phyloP scores from a whole-genome alignment of 2,888 invertebrate species.

The Synanthedon andrenaeformis region DNA sequence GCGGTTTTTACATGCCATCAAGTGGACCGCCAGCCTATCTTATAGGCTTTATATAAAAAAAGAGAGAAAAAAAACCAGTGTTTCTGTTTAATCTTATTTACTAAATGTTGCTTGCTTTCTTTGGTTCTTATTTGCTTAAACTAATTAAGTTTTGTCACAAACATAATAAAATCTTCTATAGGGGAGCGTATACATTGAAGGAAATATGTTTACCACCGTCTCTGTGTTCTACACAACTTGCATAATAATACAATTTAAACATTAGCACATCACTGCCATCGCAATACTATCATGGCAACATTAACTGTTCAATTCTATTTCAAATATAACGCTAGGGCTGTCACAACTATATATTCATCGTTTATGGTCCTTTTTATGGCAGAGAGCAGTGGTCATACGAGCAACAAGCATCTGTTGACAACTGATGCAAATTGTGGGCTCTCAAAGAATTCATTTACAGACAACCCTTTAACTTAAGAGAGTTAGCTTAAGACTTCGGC shows the following conservation, averaged over 20 bases:
- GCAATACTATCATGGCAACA: background rate
- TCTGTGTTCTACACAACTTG: background rate
- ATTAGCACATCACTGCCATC: background rate
- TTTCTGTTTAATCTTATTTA: too few relatives aligned
- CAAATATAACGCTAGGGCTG: background rate
- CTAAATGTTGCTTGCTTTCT: too few relatives aligned
- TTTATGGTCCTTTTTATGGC: too few relatives aligned
- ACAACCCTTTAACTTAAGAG: too few relatives aligned
- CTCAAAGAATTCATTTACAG: too few relatives aligned
- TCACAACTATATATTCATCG: background rate
- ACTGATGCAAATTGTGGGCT: too few relatives aligned
- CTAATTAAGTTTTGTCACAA: slow-evolving; percentile 3
- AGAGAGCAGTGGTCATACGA: too few relatives aligned
- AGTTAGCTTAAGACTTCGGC: too few relatives aligned
- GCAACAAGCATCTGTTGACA: too few relatives aligned
- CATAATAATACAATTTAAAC: background rate
- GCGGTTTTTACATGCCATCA: too few relatives aligned
- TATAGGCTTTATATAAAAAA: too few relatives aligned
- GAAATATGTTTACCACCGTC: background rate
- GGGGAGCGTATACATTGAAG: slow-evolving; percentile 1
- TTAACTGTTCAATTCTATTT: slow-evolving; percentile 3
- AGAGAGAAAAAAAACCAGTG: too few relatives aligned
- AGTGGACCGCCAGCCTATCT: background rate
- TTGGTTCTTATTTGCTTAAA: background rate
- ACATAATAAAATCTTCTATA: slow-evolving; percentile 3